Base-by-base conservation (phyloP, 2,888 invertebrate species). In the Entomobrya proxima region DNA sequence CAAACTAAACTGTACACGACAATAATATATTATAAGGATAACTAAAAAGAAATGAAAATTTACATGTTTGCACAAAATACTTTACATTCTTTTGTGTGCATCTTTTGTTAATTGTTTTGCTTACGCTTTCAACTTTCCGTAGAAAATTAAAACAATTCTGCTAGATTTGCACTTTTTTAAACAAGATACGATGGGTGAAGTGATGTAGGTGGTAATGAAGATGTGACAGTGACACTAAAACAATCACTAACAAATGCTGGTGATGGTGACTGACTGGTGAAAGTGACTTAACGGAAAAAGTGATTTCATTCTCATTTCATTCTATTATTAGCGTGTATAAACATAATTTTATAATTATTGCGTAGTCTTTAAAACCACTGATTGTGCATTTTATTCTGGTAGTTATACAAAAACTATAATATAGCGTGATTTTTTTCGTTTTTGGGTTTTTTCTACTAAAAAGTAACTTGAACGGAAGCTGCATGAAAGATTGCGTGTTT, bases 401-500 rank as follows among this genome's bases (percentile, higher is more conserved):
- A 7, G 52, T 21, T 55, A 52, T 52, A 55, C 9, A 24, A 27
- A 13, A 27, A 55, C 21, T 69, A 21, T 21, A 15, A 61, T 37
- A 2, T 13, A 69, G 11, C 3, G 24, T 35, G 18, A n/a, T 32
- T 3, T 64, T 35, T 64, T 27, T n/a, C 37, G 24, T 37, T 37
- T 35, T 67, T 27, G 35, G 2, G 9, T 37, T 40, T 7, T 40
- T 40, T 15, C 44, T 40, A 40, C 69, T 40, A 69, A 7, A 24
- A 24, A 37, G 58, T 77, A 44, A 72, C 52, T 37, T 77, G 83
- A 83, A 83, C 83, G 83, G 83, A 83, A 83, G 83, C 83, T 76
- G 47, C 47, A 55, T 76, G 83, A 83, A 83, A 83, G 83, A 83
- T 67, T 77, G 76, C 75, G 77, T 77, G 77, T 83, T 44, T 61